phyloP scores from a whole-genome alignment of 2,797 vertebrate genomes.

The Calcarius lapponicus region DNA sequence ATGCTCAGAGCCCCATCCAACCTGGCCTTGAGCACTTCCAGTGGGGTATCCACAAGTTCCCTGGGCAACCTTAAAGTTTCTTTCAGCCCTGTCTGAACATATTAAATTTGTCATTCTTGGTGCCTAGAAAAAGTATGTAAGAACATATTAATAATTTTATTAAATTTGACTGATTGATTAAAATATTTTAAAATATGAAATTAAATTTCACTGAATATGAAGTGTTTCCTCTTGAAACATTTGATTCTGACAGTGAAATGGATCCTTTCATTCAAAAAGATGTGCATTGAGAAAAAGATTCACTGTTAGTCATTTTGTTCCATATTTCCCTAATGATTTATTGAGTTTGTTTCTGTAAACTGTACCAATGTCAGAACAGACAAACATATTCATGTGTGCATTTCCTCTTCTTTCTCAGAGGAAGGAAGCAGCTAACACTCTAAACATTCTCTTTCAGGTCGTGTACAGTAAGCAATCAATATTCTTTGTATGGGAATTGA shows the following conservation, averaged over 20 bases:
- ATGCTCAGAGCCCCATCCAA: background rate
- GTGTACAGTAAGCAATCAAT: conserved; percentile 88
- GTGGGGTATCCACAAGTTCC: background rate
- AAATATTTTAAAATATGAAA: background rate
- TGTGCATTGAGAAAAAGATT: background rate
- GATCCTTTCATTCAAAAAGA: background rate
- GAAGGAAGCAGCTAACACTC: conserved; percentile 26
- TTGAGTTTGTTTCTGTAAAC: background rate
- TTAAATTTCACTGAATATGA: background rate
- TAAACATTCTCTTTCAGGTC: conserved; percentile 72
- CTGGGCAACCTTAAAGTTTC: background rate
- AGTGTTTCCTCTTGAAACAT: background rate
- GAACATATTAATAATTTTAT: background rate
- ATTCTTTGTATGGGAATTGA: conserved; percentile 95
- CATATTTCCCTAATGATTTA: background rate
- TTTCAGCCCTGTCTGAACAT: background rate
- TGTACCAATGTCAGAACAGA: background rate
- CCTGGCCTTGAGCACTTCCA: background rate
- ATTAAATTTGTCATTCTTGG: background rate
- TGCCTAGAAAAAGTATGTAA: background rate
- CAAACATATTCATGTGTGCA: background rate
- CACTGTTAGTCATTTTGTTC: background rate
- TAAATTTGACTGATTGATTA: background rate
- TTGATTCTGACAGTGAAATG: background rate
- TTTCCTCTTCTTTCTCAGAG: background rate